A percentile compares a stretch with the other conserved stretches of the same genome.
Evolutionary conservation across 2,797 vertebrate species (phyloP).

Genomic region (Thunnus albacares): DNA sequence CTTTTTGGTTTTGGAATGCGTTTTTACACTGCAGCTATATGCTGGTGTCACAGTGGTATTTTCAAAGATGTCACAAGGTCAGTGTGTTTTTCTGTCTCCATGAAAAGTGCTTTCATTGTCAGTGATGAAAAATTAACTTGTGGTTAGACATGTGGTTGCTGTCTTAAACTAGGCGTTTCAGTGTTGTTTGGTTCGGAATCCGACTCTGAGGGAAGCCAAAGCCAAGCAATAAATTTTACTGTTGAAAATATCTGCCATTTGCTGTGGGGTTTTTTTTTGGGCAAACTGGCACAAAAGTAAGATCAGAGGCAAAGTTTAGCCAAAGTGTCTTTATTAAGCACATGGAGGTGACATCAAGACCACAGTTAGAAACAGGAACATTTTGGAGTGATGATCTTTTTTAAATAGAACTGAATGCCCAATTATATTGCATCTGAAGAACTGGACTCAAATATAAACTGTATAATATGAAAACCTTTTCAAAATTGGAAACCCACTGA

Average conservation of each 20-base stretch:
- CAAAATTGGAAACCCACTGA: neutral
- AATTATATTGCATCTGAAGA: slow-evolving; percentile 3
- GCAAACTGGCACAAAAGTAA: neutral
- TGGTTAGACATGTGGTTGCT: slow-evolving; percentile 38
- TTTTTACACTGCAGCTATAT: slow-evolving; percentile 27
- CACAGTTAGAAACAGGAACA: slow-evolving; percentile 17
- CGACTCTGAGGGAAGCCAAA: slow-evolving; percentile 29
- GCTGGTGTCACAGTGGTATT: slow-evolving; percentile 5
- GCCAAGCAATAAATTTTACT: slow-evolving; percentile 73
- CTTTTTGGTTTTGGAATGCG: neutral
- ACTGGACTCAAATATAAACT: neutral
- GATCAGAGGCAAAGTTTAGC: neutral
- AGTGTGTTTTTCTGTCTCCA: slow-evolving; percentile 42
- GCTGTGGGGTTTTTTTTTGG: slow-evolving; percentile 32
- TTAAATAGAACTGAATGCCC: neutral
- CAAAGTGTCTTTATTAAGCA: slow-evolving; percentile 62
- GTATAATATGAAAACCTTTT: neutral
- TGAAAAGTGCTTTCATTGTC: slow-evolving; percentile 34
- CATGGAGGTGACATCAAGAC: slow-evolving; percentile 39
- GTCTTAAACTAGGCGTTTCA: slow-evolving; percentile 22
- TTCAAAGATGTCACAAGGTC: slow-evolving; percentile 32
- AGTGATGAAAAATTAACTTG: neutral
- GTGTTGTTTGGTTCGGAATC: slow-evolving; percentile 52
- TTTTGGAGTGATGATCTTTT: slow-evolving; percentile 8
- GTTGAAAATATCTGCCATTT: slow-evolving; percentile 50